These are phyloP conservation scores for Ennomos fuscantarius DNA, from an alignment of 2,888 invertebrate species.

Conservation along the genomic window DNA sequence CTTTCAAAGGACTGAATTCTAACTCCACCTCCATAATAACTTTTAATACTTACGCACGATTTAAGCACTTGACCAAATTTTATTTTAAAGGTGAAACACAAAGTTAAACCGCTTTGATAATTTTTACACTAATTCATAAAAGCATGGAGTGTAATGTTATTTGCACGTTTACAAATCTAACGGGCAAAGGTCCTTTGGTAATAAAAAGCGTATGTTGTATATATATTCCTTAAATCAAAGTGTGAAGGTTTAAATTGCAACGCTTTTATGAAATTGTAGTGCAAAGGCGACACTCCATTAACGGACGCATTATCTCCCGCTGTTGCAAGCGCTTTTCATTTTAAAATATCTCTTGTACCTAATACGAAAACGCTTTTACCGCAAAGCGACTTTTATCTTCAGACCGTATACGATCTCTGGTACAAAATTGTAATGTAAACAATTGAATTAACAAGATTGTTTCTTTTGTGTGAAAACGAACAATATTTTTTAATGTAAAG, in stretches of 20 bases:
- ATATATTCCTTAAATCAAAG: neutral
- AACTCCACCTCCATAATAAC: too few relatives aligned
- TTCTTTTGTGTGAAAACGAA: too few relatives aligned
- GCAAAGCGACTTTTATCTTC: conserved; percentile 17
- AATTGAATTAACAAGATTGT: too few relatives aligned
- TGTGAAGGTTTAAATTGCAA: conserved; percentile 8
- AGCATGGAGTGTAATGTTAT: conserved; percentile 30
- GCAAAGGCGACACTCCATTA: conserved; percentile 69
- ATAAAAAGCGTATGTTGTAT: conserved; percentile 16
- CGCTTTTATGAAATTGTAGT: conserved; percentile 31
- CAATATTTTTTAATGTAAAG: too few relatives aligned
- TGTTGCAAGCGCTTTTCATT: conserved; percentile 59
- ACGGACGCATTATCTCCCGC: conserved; percentile 67
- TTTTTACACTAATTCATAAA: neutral
- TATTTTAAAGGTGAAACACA: too few relatives aligned
- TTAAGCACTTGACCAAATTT: too few relatives aligned
- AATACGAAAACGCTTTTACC: conserved; percentile 45
- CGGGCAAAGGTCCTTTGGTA: conserved; percentile 36
- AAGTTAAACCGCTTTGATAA: too few relatives aligned
- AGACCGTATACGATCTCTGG: neutral
- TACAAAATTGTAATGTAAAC: neutral
- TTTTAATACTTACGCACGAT: too few relatives aligned
- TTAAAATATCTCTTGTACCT: conserved; percentile 61
- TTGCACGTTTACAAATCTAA: conserved; percentile 58
- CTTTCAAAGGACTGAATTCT: too few relatives aligned